These are phyloP conservation scores for Pseudopodoces humilis DNA, from an alignment of 2,113 vertebrate species.

Conservation along the genomic window DNA sequence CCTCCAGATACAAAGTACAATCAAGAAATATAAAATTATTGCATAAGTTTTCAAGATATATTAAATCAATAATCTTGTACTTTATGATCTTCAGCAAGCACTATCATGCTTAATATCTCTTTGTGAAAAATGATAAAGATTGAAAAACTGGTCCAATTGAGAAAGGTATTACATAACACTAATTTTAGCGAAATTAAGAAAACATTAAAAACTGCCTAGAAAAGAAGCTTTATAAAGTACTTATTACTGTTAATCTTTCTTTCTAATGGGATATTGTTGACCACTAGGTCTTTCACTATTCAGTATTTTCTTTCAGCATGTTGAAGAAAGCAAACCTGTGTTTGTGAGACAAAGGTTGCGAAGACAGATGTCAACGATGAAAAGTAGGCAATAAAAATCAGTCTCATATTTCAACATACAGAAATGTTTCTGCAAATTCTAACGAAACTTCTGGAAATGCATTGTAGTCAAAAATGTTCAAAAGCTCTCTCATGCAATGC, in stretches of 20 bases:
- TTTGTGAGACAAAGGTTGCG: neutral
- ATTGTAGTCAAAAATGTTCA: neutral
- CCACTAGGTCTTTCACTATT: neutral
- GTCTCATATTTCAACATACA: neutral
- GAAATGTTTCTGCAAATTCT: neutral
- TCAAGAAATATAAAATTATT: neutral
- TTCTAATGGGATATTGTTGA: neutral
- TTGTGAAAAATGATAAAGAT: neutral
- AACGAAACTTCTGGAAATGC: neutral
- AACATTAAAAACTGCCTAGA: neutral
- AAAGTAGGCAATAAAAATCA: neutral
- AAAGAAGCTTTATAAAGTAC: neutral
- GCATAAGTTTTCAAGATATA: neutral
- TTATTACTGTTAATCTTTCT: neutral
- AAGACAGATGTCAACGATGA: neutral
- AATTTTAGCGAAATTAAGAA: neutral
- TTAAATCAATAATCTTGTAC: neutral
- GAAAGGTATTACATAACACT: neutral
- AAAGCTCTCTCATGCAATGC: neutral
- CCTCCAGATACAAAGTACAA: neutral
- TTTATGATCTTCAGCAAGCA: neutral
- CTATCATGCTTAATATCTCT: neutral
- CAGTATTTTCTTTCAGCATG: neutral
- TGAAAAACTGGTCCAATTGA: neutral
- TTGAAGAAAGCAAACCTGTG: neutral